phyloP scores from a whole-genome alignment of 2,113 vertebrate genomes.

The Sclerurus mexicanus region DNA sequence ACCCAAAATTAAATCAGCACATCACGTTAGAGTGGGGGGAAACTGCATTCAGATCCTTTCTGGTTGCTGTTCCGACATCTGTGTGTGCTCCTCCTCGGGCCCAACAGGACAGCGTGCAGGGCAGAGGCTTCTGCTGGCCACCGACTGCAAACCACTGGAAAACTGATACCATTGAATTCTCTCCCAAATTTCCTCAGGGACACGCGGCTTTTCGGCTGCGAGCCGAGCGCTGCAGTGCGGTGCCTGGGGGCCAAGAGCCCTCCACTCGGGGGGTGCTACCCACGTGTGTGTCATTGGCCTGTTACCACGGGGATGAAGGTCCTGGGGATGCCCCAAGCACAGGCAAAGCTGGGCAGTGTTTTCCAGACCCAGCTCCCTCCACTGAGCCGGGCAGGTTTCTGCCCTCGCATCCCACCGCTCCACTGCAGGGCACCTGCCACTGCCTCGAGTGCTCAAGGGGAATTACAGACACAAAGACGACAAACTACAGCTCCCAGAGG shows the following conservation, averaged over 20 bases:
- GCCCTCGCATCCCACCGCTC: fast-evolving
- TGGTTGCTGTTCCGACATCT: neutral
- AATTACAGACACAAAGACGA: neutral
- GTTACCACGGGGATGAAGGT: fast-evolving
- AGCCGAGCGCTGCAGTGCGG: fast-evolving
- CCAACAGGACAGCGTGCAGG: neutral
- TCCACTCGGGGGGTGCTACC: neutral
- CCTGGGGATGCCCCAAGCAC: neutral
- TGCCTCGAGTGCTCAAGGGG: fast-evolving
- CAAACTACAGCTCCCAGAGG: neutral
- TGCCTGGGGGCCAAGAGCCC: neutral
- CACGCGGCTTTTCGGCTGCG: fast-evolving
- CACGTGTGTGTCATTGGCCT: fast-evolving
- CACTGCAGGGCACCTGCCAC: neutral
- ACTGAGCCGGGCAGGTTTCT: neutral
- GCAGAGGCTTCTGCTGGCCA: neutral
- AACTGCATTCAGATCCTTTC: fast-evolving
- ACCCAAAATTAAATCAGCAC: neutral
- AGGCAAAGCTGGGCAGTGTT: neutral
- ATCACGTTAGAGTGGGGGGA: neutral
- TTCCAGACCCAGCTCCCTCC: neutral
- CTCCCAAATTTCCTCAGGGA: neutral
- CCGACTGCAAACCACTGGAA: neutral
- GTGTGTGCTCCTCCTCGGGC: neutral
- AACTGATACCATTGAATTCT: neutral